Conservation (phyloP, 2,797 vertebrate genomes). For the Rhynchonycteris naso region DNA sequence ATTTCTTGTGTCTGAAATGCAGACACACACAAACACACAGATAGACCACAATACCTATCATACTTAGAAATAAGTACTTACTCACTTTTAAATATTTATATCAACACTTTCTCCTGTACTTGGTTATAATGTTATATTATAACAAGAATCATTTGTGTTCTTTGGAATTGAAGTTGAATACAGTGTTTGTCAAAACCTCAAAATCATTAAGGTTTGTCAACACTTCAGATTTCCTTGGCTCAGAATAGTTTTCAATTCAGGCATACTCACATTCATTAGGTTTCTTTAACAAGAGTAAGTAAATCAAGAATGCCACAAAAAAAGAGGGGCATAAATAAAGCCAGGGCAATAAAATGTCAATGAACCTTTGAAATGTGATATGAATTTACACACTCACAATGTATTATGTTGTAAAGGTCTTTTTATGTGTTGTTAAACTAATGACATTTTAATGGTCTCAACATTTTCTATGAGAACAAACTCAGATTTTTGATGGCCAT, state of each 20-base stretch:
- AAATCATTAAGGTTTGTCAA: background rate
- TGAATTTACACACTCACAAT: background rate
- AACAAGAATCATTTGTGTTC: background rate
- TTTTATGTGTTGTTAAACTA: background rate
- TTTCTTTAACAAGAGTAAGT: background rate
- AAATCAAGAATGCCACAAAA: background rate
- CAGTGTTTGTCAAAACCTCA: background rate
- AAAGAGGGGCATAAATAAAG: background rate
- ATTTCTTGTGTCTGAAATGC: background rate
- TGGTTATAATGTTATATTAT: background rate
- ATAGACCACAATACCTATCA: background rate
- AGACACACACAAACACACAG: background rate
- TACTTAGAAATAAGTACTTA: background rate
- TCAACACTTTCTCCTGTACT: background rate
- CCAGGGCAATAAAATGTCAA: background rate
- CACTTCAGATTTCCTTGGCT: background rate
- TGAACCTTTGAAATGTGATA: background rate
- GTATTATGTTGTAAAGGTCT: background rate
- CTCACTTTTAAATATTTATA: background rate
- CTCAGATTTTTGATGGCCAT: background rate
- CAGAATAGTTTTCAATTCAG: background rate
- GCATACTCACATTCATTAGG: background rate
- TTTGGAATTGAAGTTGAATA: background rate
- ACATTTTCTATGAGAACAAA: background rate
- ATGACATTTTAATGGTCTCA: background rate